Percentiles rank a stretch among this genome's conserved stretches.
Evolutionary conservation across 2,113 vertebrate species (phyloP).

Genomic region (Psittacus erithacus): DNA sequence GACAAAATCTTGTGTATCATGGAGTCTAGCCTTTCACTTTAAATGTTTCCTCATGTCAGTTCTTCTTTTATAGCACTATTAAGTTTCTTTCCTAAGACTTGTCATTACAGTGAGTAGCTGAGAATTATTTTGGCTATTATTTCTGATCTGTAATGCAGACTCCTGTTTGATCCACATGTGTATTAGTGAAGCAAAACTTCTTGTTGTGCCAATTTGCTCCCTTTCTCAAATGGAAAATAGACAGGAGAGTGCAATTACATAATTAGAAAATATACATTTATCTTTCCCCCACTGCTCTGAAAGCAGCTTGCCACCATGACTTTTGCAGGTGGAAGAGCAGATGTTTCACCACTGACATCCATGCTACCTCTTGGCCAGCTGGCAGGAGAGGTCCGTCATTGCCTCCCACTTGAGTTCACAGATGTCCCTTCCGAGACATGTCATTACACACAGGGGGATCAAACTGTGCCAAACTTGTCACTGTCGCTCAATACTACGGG

Average conservation of each 20-base stretch:
- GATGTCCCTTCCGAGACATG: background rate
- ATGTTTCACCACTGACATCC: background rate
- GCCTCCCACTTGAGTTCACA: background rate
- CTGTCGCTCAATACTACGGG: fast-evolving
- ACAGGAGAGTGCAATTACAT: background rate
- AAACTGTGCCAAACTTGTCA: background rate
- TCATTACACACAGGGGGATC: background rate
- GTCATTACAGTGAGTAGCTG: background rate
- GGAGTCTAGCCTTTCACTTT: background rate
- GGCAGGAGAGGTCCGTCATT: background rate
- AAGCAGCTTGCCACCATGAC: background rate
- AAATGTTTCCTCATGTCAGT: background rate
- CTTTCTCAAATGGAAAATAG: conserved; percentile 41
- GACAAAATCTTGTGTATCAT: background rate
- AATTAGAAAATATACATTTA: conserved; percentile 42
- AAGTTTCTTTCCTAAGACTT: background rate
- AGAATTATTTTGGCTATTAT: background rate
- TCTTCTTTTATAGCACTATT: background rate
- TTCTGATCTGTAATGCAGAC: background rate
- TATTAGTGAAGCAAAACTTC: background rate
- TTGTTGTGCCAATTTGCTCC: conserved; percentile 1
- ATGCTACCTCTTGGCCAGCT: conserved; percentile 16
- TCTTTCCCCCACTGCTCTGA: conserved; percentile 3
- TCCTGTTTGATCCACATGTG: background rate
- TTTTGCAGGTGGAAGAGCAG: conserved; percentile 46